A percentile compares a stretch with the other conserved stretches of the same genome.
Evolutionary conservation across 2,113 vertebrate genomes (phyloP).

Genomic region (Carassius auratus): DNA sequence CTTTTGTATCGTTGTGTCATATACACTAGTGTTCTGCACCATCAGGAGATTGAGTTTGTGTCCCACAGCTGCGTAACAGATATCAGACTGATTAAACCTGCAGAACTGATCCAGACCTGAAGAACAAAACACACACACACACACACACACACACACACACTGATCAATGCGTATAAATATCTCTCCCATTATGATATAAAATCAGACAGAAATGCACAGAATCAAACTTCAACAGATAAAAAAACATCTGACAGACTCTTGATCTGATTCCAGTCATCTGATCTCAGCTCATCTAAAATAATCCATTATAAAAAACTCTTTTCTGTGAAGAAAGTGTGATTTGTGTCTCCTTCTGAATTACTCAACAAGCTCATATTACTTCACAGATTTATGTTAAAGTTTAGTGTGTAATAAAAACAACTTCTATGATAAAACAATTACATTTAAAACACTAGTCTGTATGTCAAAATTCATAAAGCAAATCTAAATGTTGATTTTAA

Average conservation of each 20-base stretch:
- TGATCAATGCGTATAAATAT: neutral
- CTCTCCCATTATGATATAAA: too few species aligned
- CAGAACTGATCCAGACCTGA: conserved; percentile 4
- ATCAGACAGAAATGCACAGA: neutral
- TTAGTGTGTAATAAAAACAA: neutral
- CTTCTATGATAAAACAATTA: neutral
- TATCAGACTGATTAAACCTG: neutral
- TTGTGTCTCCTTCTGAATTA: too few species aligned
- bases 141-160: neutral
- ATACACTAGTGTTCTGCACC: fast-evolving
- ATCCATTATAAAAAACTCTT: too few species aligned
- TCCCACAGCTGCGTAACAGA: conserved; percentile 33
- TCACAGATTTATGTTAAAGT: neutral
- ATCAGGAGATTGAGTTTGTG: neutral
- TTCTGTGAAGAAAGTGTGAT: too few species aligned
- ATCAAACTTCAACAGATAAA: neutral
- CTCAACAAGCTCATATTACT: neutral
- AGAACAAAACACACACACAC: neutral
- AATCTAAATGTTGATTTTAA: neutral
- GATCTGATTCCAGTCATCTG: neutral
- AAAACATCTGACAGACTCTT: neutral
- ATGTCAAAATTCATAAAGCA: too few species aligned
- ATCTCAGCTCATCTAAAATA: neutral
- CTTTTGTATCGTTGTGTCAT: fast-evolving
- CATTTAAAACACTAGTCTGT: neutral